Percentiles rank a stretch among this genome's conserved stretches.
Evolutionary conservation across 2,888 invertebrate genomes (phyloP).

Genomic region (Myopa testacea): DNA sequence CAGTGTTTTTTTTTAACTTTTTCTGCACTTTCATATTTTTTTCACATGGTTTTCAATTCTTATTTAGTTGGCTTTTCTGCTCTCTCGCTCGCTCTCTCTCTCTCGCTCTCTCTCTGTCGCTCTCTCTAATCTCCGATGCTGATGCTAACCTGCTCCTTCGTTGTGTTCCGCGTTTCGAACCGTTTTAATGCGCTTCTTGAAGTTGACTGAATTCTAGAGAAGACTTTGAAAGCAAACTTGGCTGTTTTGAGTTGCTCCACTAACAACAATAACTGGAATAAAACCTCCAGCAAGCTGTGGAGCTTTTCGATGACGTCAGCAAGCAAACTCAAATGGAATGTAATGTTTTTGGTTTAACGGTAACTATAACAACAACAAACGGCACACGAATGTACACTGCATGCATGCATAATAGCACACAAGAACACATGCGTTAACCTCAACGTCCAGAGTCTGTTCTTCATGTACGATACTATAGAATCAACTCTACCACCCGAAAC

Average conservation of each 20-base stretch:
- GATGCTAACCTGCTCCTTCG: background rate
- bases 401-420: constrained; percentile 8
- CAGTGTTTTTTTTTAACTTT: too few species aligned
- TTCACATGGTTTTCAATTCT: too few species aligned
- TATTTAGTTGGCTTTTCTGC: too few species aligned
- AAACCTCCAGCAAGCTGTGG: background rate
- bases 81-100: background rate
- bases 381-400: background rate
- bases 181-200: constrained; percentile 30
- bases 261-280: constrained; percentile 10
- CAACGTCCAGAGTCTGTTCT: too few species aligned
- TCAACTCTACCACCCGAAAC: background rate
- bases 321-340: constrained; percentile 41
- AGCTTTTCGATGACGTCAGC: constrained; percentile 65
- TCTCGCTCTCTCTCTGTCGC: background rate
- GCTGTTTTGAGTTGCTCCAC: background rate
- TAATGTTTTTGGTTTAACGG: constrained; percentile 32
- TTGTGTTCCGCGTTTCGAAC: background rate
- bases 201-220: constrained; percentile 21
- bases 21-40: too few species aligned
- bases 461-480: too few species aligned
- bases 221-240: background rate
- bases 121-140: background rate
- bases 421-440: background rate
- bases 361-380: constrained; percentile 30